Evolutionary conservation across 2,113 vertebrate genomes (phyloP), one percentile per base, ranked within the genome.

Genomic region (Ranitomeya imitator): DNA sequence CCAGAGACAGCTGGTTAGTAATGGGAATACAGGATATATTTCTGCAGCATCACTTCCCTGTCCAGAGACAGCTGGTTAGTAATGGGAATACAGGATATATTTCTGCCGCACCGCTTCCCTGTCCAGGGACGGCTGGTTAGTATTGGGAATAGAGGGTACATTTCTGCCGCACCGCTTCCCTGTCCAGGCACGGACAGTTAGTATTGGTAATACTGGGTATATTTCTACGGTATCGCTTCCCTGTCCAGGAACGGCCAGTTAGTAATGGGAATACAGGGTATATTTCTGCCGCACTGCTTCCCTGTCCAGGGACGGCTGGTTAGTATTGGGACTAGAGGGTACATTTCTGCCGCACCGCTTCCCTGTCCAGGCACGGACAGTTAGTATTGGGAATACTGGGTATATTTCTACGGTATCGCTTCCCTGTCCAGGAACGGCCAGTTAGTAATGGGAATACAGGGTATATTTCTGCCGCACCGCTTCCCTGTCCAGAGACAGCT

Each of bases 311-410:
- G 37, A 45, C 19, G 7, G 61, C 19, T 7, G 0, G 21, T 21
- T 15, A 21, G 13, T 60, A 67, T n/a, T 67, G 63, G 8, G 21
- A 26, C 23, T 60, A 18, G 21, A 19, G 26, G 1, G n/a, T 55
- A 31, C 31, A n/a, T 23, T n/a, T 31, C 37, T 79, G 11, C 67
- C 37, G 13, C 96, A 99, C 98, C 94, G 93, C 95, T 92, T 99
- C 96, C 93, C 94, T 95, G 80, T 98, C 94, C 90, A 98, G 95
- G 81, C n/a, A n/a, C n/a, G n/a, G n/a, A n/a, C n/a, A n/a, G n/a
- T n/a, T n/a, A n/a, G n/a, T n/a, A n/a, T n/a, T n/a, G n/a, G 37
- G 37, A 45, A 45, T 45, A 45, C 37, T 2, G 37, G 37, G n/a
- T n/a, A n/a, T n/a, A n/a, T n/a, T n/a, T n/a, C n/a, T n/a, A n/a